Conservation (phyloP, 2,797 vertebrate species). For the Neomorphus geoffroyi region DNA sequence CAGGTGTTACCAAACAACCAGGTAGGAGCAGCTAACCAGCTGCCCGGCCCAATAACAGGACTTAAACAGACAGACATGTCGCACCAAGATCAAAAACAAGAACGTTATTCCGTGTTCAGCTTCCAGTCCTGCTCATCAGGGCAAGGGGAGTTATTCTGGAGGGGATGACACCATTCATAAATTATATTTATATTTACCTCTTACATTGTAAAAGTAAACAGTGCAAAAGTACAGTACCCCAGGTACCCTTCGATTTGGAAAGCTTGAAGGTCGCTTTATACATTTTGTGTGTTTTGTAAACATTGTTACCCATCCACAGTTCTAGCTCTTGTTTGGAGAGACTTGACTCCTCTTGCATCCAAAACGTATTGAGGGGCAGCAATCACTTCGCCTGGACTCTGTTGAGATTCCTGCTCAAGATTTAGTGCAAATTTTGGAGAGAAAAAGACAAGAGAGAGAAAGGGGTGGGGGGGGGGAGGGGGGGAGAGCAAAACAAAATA, state of each 20-base stretch:
- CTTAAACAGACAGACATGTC: conserved; percentile 60
- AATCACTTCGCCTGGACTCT: conserved; percentile 32
- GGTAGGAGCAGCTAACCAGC: conserved; percentile 47
- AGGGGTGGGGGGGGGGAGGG: rapidly evolving
- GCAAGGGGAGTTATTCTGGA: conserved; percentile 17
- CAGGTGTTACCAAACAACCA: conserved; percentile 74
- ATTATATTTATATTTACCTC: conserved; percentile 69
- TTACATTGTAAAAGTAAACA: conserved; percentile 77
- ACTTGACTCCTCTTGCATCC: conserved; percentile 42
- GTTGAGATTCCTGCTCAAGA: conserved; percentile 62
- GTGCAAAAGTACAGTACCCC: conserved; percentile 72
- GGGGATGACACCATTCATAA: conserved; percentile 69
- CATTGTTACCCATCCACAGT: conserved; percentile 73
- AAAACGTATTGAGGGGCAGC: conserved; percentile 17
- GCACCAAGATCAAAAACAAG: conserved; percentile 58
- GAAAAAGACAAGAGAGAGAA: conserved; percentile 43
- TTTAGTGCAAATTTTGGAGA: conserved; percentile 92
- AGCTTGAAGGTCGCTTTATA: conserved; percentile 62
- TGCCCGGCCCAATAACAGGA: conserved; percentile 62
- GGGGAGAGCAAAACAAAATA: conserved; percentile 63
- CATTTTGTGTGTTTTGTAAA: conserved; percentile 78
- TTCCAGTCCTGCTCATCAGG: conserved; percentile 70
- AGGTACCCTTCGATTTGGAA: conserved; percentile 57
- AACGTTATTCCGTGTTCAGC: conserved; percentile 61
- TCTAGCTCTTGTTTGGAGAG: conserved; percentile 59